phyloP scores from a whole-genome alignment of 92 coral and sea anemone species.

The Porites cylindrica region DNA sequence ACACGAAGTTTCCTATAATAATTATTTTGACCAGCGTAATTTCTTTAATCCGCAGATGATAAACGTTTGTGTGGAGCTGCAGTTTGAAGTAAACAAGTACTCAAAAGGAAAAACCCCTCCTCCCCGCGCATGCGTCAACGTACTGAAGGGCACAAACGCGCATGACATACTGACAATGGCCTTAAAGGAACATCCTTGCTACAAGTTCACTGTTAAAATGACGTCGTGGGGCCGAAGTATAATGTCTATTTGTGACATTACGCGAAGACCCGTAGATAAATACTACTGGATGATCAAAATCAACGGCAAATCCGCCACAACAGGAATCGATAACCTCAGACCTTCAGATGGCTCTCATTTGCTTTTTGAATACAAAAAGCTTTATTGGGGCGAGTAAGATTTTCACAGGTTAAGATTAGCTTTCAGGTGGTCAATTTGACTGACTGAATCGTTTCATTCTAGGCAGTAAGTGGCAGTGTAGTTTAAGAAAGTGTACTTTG shows the following conservation, averaged over 20 bases:
- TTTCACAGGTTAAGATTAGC: not conserved
- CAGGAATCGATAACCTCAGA: constrained; percentile 78
- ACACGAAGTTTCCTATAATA: too few relatives aligned
- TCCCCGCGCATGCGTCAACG: constrained; percentile 40
- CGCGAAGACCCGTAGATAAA: constrained; percentile 33
- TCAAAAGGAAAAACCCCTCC: constrained; percentile 34
- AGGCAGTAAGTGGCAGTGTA: too few relatives aligned
- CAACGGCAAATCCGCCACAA: constrained; percentile 45
- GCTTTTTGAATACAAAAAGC: constrained; percentile 74
- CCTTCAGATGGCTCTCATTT: constrained; percentile 76
- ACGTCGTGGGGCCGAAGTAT: constrained; percentile 65
- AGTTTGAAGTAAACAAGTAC: constrained; percentile 41
- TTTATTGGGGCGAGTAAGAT: constrained; percentile 34
- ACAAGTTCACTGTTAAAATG: constrained; percentile 46
- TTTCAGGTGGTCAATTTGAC: not conserved
- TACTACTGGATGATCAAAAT: constrained; percentile 78
- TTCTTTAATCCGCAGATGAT: constrained; percentile 52
- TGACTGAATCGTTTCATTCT: too few relatives aligned
- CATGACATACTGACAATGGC: constrained; percentile 69
- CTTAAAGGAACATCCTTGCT: constrained; percentile 57
- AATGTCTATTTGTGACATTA: constrained; percentile 70
- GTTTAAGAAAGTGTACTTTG: too few relatives aligned
- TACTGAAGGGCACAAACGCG: constrained; percentile 69
- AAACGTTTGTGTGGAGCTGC: constrained; percentile 73
- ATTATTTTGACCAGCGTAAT: not conserved